Conservation (phyloP, 2,888 invertebrate species). For the Atethmia centrago region DNA sequence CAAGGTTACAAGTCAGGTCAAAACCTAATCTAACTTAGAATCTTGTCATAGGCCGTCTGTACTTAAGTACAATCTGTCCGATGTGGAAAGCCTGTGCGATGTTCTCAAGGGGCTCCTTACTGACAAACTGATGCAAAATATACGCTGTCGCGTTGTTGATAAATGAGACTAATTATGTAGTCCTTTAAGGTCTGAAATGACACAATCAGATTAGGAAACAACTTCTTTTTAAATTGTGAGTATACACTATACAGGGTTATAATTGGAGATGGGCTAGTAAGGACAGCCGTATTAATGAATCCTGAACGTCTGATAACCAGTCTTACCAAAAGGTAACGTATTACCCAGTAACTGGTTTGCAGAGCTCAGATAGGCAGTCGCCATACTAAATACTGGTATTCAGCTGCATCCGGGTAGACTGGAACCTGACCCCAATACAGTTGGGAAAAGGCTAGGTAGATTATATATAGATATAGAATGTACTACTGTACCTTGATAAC, state of each 20-base stretch:
- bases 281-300: no score
- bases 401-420: no score
- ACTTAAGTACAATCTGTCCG: conserved; percentile 92
- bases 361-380: no score
- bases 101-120: conserved; percentile 73
- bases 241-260: no score
- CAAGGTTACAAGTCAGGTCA: background rate
- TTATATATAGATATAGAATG: background rate
- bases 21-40: conserved; percentile 1
- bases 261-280: no score
- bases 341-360: no score
- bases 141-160: conserved; percentile 90
- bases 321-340: no score
- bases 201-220: background rate
- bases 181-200: conserved; percentile 80
- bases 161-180: conserved; percentile 90
- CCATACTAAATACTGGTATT: no score
- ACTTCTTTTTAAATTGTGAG: background rate
- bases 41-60: background rate
- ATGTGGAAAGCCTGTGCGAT: conserved; percentile 87
- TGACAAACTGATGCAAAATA: conserved; percentile 81
- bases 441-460: background rate
- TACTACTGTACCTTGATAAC: conserved; percentile 85
- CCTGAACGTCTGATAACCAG: no score
- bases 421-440: background rate